Evolutionary conservation across 2,113 vertebrate genomes (phyloP).

Genomic region (Ceratotherium simum): DNA sequence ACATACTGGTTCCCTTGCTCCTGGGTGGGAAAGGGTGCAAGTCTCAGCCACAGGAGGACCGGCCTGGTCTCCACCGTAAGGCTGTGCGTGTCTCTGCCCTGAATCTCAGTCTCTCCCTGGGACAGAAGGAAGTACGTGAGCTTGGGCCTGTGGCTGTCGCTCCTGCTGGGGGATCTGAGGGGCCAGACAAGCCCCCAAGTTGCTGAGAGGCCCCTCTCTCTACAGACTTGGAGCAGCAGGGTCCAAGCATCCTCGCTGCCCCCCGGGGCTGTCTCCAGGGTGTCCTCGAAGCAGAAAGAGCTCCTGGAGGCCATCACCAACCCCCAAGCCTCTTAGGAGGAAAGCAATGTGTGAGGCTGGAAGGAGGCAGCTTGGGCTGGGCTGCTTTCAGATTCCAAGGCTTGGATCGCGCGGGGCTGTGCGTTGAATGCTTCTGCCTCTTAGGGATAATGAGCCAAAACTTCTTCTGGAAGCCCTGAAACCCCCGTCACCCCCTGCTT

Average conservation of each 20-base stretch:
- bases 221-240: not conserved
- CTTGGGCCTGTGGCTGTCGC: not conserved
- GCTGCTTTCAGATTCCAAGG: not conserved
- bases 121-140: not conserved
- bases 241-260: not conserved
- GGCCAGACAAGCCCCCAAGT: not conserved
- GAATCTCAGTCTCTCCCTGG: not conserved
- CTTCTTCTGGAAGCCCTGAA: not conserved
- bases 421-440: not conserved
- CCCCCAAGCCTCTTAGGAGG: not conserved
- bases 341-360: accelerated
- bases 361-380: not conserved
- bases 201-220: not conserved
- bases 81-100: no score
- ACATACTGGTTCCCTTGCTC: not conserved
- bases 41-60: accelerated
- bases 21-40: not conserved
- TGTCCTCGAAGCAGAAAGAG: not conserved
- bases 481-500: accelerated
- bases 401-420: accelerated
- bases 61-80: accelerated
- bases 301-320: not conserved
- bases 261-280: no score
- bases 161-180: not conserved
- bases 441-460: not conserved